Conservation (phyloP, 1,140 invertebrate genomes). For the Drosophila dunni region DNA sequence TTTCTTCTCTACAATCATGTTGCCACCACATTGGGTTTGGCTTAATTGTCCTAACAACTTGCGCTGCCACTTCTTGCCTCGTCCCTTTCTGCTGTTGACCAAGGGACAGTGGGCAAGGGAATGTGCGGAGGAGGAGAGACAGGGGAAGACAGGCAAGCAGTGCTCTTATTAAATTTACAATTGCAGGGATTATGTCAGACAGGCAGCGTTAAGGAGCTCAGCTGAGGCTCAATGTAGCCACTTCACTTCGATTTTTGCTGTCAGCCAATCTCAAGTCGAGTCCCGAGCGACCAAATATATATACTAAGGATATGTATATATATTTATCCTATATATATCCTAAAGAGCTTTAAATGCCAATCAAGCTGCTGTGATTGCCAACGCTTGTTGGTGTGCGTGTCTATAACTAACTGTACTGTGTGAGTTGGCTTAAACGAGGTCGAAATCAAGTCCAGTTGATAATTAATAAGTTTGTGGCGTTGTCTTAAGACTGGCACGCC, state of each 20-base stretch:
- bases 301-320: no score
- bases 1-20: not conserved
- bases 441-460: constrained; percentile 50
- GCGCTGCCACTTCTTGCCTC: constrained; percentile 29
- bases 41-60: constrained; percentile 68
- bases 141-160: not conserved
- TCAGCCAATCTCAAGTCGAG: constrained; percentile 36
- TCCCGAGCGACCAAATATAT: constrained; percentile 12
- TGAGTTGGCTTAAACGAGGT: constrained; percentile 33
- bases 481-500: constrained; percentile 45
- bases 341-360: constrained; percentile 81
- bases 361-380: constrained; percentile 69
- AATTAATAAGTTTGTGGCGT: constrained; percentile 74
- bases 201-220: constrained; percentile 77
- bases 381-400: constrained; percentile 6
- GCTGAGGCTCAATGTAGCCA: constrained; percentile 77
- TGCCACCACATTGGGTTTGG: constrained; percentile 18
- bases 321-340: constrained; percentile 46
- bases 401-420: not conserved
- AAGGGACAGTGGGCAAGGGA: no score
- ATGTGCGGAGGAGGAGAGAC: no score
- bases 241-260: constrained; percentile 77
- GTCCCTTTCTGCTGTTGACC: not conserved
- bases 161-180: constrained; percentile 80
- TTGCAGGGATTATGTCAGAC: constrained; percentile 80